phyloP scores from a whole-genome alignment of 1,140 invertebrate species.

The Wiebesia pumilae region DNA sequence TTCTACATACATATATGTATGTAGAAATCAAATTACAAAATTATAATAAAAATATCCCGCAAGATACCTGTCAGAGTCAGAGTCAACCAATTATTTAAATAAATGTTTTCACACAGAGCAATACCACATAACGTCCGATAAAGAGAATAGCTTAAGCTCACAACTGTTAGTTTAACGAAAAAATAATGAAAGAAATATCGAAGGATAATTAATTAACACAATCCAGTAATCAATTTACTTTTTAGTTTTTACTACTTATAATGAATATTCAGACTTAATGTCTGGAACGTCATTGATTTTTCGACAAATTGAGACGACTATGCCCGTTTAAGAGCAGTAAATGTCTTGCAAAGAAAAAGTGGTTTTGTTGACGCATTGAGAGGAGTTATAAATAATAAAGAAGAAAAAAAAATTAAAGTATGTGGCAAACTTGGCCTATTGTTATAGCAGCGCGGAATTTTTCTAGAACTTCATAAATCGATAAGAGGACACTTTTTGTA shows the following conservation, averaged over 20 bases:
- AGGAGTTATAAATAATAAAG: conserved; percentile 26
- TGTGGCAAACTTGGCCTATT: conserved; percentile 54
- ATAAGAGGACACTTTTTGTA: conserved; percentile 49
- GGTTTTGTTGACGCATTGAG: conserved; percentile 44
- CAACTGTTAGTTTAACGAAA: conserved; percentile 25
- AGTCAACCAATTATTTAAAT: conserved; percentile 46
- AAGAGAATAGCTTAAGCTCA: conserved; percentile 37
- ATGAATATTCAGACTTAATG: conserved; percentile 51
- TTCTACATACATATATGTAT: conserved; percentile 30
- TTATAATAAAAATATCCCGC: conserved; percentile 29
- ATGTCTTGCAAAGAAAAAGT: conserved; percentile 50
- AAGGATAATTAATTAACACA: conserved; percentile 36
- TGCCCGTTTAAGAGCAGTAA: conserved; percentile 54
- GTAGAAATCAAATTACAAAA: conserved; percentile 12
- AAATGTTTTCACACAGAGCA: conserved; percentile 39
- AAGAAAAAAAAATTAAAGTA: conserved; percentile 40
- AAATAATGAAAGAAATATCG: conserved; percentile 32
- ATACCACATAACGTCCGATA: conserved; percentile 48
- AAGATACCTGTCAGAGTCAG: conserved; percentile 32
- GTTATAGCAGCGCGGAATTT: conserved; percentile 46
- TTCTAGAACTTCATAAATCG: conserved; percentile 50
- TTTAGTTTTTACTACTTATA: conserved; percentile 51
- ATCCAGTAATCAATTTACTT: conserved; percentile 47
- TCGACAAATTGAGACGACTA: conserved; percentile 52
- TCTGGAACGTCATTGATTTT: conserved; percentile 54